Percentiles rank a stretch among this genome's conserved stretches.
Evolutionary conservation across 2,113 vertebrate species (phyloP).

Genomic region (Macroglossus sobrinus): DNA sequence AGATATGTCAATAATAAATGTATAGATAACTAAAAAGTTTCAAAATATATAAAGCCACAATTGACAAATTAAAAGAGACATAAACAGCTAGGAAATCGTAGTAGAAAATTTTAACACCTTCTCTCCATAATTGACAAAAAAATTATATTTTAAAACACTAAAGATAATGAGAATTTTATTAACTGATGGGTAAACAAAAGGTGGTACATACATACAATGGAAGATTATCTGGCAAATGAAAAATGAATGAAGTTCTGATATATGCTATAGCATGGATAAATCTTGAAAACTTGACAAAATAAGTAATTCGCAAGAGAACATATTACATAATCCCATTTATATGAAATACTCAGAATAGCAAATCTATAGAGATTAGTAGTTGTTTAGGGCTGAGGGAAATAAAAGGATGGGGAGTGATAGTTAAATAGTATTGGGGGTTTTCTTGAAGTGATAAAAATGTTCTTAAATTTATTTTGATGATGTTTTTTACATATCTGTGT

Average conservation of each 20-base stretch:
- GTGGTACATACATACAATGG: neutral
- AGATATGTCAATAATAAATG: neutral
- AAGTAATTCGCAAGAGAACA: neutral
- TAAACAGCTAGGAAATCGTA: neutral
- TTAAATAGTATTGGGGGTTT: neutral
- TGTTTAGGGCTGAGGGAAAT: neutral
- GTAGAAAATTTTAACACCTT: neutral
- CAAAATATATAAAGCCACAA: neutral
- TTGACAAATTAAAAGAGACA: neutral
- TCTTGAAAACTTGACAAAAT: neutral
- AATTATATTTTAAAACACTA: neutral
- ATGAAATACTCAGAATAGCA: neutral
- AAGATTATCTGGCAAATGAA: neutral
- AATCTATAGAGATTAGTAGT: neutral
- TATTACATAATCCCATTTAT: neutral
- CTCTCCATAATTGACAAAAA: neutral
- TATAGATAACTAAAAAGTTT: neutral
- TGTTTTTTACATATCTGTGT: neutral
- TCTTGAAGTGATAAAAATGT: neutral
- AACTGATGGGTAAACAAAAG: neutral
- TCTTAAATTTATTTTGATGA: neutral
- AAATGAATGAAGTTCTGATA: neutral
- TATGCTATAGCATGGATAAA: neutral
- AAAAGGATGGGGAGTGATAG: neutral
- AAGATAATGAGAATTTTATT: neutral